Evolutionary conservation across 2,888 invertebrate genomes (phyloP).

Genomic region (Lamellibrachia columna): DNA sequence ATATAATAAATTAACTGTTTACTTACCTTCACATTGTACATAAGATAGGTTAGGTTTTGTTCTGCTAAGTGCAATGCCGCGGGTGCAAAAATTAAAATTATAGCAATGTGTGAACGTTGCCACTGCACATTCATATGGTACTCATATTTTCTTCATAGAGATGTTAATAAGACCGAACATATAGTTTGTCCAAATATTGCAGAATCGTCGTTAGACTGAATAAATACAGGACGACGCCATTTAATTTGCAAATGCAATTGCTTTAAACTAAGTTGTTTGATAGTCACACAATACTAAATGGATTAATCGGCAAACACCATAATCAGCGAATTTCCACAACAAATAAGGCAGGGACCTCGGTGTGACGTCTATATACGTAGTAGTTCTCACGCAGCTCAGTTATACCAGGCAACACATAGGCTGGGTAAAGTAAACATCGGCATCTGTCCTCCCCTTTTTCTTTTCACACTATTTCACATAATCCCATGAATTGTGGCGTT

Average conservation of each 20-base stretch:
- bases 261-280: not conserved
- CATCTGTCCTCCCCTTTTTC: not conserved
- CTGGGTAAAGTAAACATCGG: not conserved
- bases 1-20: no score
- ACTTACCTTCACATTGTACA: no score
- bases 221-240: not conserved
- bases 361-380: not conserved
- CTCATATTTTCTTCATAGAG: no score
- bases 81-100: no score
- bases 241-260: not conserved
- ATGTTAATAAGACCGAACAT: no score
- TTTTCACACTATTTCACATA: constrained; percentile 16
- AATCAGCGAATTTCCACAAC: not conserved
- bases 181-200: not conserved
- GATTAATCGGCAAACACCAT: not conserved
- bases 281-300: not conserved
- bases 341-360: not conserved
- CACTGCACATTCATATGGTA: no score
- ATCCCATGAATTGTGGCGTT: not conserved
- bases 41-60: no score
- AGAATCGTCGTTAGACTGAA: not conserved
- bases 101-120: no score
- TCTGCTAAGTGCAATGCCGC: no score
- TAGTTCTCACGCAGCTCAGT: not conserved
- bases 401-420: not conserved